Evolutionary conservation across 1,140 invertebrate genomes (phyloP), one percentile per base, ranked within the genome.

Genomic region (Centruroides vittatus): DNA sequence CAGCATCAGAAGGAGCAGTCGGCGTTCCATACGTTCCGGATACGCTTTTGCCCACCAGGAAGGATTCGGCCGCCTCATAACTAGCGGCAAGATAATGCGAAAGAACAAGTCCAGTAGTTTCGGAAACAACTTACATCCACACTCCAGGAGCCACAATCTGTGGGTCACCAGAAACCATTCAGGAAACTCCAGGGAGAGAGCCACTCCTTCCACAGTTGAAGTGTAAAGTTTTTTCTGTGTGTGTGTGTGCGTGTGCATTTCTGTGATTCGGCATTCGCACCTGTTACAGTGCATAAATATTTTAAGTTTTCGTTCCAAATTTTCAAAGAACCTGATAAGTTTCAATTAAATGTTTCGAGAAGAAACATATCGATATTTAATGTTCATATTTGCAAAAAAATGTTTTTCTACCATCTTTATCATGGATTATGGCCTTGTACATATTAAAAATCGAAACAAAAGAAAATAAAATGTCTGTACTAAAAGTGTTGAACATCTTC

Each of bases 11-110:
- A 81, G 90, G 66, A 86, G 85, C 54, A 86, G 85, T 55, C 79
- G 92, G 35, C 83, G 91, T 57, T 96, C 92, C 5, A 81, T 98
- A 51, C 84, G 95, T 12, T 97, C 93, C 0, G 95, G 95, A 48
- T 99, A 99, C 74, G 96, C 96, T 3, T 99, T 99, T 78, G 92
- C 96, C 46, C 96, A 99, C 77, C 81, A 84, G 69, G 90, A 96
- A 79, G 94, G 96, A 67, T 99, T 99, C 77, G 96, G 95, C 49
- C 82, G 93, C 8, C 84, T 99, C 35, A 99, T 99, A 70, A 98
- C 93, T 5, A 96, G 91, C 48, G 96, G 96, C 49, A 95, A 95
- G 75, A 94, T 98, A 68, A 97, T 98, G 91, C 70, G 75, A 55
- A 73, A 73, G 50, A 61, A 62, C 50, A 62, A 65, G 47, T 63